A percentile compares a stretch with the other conserved stretches of the same genome.
phyloP scores from a whole-genome alignment of 2,797 vertebrate species.

The Alauda arvensis region DNA sequence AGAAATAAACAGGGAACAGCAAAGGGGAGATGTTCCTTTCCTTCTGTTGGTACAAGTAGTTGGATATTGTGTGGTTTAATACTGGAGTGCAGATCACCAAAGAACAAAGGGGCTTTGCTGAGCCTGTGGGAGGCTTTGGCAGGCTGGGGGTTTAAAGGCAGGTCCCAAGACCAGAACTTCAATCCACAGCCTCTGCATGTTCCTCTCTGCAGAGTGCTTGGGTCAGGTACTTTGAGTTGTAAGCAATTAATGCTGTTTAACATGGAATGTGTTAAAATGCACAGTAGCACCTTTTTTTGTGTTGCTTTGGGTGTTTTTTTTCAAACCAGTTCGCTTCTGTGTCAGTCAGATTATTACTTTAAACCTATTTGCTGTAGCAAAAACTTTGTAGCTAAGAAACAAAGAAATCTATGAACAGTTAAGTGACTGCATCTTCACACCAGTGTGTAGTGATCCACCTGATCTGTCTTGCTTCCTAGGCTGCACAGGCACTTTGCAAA shows the following conservation, averaged over 20 bases:
- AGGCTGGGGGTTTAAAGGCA: not conserved
- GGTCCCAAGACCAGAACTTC: not conserved
- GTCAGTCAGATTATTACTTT: not conserved
- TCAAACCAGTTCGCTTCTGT: not conserved
- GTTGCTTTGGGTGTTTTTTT: not conserved
- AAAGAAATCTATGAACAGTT: not conserved
- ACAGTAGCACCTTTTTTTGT: not conserved
- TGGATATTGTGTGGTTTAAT: not conserved
- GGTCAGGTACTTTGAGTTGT: not conserved
- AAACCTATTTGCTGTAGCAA: not conserved
- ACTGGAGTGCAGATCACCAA: not conserved
- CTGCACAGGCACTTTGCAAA: slow-evolving; percentile 68
- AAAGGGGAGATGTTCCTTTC: not conserved
- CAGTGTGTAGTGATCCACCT: not conserved
- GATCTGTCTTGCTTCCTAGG: slow-evolving; percentile 61
- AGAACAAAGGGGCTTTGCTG: not conserved
- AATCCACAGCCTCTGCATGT: rapidly evolving
- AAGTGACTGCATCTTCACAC: not conserved
- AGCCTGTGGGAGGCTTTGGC: not conserved
- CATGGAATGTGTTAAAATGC: rapidly evolving
- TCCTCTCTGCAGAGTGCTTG: not conserved
- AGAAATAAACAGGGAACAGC: not conserved
- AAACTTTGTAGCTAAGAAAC: not conserved
- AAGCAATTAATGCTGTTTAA: not conserved
- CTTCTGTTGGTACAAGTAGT: not conserved